Evolutionary conservation across 2,113 vertebrate species (phyloP), one percentile per base, ranked within the genome.

Genomic region (Candoia aspera): DNA sequence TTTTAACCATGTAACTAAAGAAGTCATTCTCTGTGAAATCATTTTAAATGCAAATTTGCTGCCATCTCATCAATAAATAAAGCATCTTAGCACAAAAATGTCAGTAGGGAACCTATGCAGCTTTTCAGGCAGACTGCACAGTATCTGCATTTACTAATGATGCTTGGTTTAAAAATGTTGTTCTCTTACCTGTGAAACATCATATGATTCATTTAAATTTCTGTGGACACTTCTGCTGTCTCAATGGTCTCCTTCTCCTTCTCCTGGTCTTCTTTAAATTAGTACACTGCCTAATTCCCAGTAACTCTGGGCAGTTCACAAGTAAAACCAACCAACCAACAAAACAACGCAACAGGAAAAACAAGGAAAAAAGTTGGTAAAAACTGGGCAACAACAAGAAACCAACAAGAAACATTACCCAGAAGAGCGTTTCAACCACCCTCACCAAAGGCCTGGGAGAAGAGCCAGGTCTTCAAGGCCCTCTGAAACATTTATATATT

Each of bases 401-500:
- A 13, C 4, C 33, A 73, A 33, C 15, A 73, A 33, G 64, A 68
- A 17, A 73, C 5, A 33, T 73, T 33, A 49, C 46, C 6, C 13
- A 73, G 64, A 73, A 73, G n/a, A 73, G 29, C 29, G 33, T 15
- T 73, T 73, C 64, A 33, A 17, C n/a, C 33, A 73, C 5, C 15
- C n/a, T 73, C 6, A 6, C 12, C 13, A 33, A 73, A 73, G 2
- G 6, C n/a, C n/a, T 73, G 6, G n/a, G 64, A 73, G n/a, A 73
- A 73, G n/a, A 33, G n/a, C 46, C 46, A 49, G 46, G 46, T 49
- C 46, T 49, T 64, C 62, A 64, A 64, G 26, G 26, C 33, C 64
- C 33, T 73, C n/a, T 33, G n/a, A 73, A 73, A 89, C 33, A 91
- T 91, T 54, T 93, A 46, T 88, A 92, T 91, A 91, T 95, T 92